Percentiles rank a stretch among this genome's conserved stretches.
Conservation (phyloP, 2,113 vertebrate species). For the Motacilla tschutschensis region DNA sequence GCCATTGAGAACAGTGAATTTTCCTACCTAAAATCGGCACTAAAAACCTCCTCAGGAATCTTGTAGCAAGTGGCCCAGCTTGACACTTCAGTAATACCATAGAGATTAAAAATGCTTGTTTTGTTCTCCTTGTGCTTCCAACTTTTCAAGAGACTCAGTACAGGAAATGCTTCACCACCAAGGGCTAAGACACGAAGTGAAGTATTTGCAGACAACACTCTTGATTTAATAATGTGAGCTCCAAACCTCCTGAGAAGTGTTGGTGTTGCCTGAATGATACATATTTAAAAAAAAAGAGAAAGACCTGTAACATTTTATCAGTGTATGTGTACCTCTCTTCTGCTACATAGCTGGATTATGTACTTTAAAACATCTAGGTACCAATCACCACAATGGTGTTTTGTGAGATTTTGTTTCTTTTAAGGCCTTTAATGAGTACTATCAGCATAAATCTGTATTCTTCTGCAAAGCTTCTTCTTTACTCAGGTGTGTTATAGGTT, state of each 20-base stretch:
- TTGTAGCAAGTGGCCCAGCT: slow-evolving; percentile 90
- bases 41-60: slow-evolving; percentile 78
- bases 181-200: slow-evolving; percentile 88
- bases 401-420: background rate
- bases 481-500: background rate
- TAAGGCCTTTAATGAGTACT: background rate
- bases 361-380: rapidly evolving
- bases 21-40: slow-evolving; percentile 58
- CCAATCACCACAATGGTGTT: background rate
- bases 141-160: slow-evolving; percentile 71
- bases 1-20: background rate
- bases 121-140: slow-evolving; percentile 87
- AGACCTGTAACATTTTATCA: background rate
- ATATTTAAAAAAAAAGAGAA: background rate
- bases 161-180: slow-evolving; percentile 90
- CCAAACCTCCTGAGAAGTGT: slow-evolving; percentile 88
- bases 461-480: background rate
- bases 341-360: background rate
- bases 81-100: slow-evolving; percentile 95
- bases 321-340: background rate
- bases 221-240: slow-evolving; percentile 69
- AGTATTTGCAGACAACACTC: slow-evolving; percentile 78
- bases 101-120: slow-evolving; percentile 90
- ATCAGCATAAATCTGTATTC: background rate
- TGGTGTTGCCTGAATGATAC: slow-evolving; percentile 83